A percentile compares a stretch with the other conserved stretches of the same genome.
These are phyloP conservation scores for Leucosticte australis DNA, from an alignment of 2,113 vertebrate genomes.

Conservation along the genomic window DNA sequence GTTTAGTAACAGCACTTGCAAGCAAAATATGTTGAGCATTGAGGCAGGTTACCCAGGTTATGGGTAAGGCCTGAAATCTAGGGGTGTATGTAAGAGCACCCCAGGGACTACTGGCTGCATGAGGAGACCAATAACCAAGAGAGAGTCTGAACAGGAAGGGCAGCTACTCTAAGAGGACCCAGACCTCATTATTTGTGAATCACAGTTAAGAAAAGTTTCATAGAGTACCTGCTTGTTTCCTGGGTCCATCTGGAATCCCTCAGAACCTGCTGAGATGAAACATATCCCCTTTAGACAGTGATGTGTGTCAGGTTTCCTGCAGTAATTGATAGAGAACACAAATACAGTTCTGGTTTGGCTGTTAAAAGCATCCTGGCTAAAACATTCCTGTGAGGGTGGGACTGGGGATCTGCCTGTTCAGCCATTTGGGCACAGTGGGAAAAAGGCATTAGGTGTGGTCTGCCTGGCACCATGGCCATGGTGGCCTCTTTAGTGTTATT, in stretches of 20 bases:
- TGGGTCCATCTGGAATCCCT: slow-evolving; percentile 23
- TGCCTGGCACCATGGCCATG: not conserved
- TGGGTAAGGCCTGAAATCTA: not conserved
- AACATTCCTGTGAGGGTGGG: not conserved
- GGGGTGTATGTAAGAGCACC: not conserved
- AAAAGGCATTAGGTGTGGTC: not conserved
- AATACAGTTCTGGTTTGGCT: not conserved
- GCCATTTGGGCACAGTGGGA: not conserved
- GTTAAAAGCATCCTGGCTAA: not conserved
- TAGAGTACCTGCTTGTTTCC: not conserved
- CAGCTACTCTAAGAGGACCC: not conserved
- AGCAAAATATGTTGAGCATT: not conserved
- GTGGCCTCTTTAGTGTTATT: not conserved
- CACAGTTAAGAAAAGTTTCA: not conserved
- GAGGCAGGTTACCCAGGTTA: not conserved
- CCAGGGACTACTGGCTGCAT: not conserved
- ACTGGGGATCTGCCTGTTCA: not conserved
- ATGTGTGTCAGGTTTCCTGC: not conserved
- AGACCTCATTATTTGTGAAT: not conserved
- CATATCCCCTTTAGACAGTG: not conserved
- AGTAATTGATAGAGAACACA: not conserved
- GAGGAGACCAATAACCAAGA: not conserved
- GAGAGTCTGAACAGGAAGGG: not conserved
- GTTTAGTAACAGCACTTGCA: not conserved
- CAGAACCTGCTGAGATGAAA: slow-evolving; percentile 21